These are phyloP conservation scores for Lasioglossum malachurum DNA, from an alignment of 2,888 invertebrate species.

Conservation along the genomic window DNA sequence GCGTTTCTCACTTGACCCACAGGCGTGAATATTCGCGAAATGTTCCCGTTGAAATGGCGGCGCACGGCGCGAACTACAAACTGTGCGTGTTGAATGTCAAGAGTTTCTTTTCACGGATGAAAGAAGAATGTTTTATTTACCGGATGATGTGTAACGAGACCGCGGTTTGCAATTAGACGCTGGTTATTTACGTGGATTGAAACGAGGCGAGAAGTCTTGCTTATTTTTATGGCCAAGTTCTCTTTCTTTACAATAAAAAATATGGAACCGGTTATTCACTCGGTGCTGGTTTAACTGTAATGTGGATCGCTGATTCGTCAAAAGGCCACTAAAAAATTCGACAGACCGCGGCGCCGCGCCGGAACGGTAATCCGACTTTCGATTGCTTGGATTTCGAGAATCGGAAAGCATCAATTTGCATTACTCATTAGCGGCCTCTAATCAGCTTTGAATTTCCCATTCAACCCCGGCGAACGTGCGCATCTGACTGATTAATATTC, in stretches of 20 bases:
- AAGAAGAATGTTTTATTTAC: neutral
- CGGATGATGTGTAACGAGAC: neutral
- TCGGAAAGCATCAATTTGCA: conserved; percentile 19
- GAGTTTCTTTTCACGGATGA: neutral
- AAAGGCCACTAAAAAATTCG: neutral
- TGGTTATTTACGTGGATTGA: neutral
- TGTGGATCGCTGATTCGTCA: neutral
- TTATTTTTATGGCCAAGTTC: neutral
- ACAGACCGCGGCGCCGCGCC: neutral
- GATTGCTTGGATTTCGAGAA: neutral
- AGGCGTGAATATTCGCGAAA: neutral
- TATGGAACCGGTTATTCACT: neutral
- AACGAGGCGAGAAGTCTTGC: neutral
- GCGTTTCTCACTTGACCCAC: neutral
- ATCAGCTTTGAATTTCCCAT: conserved; percentile 2
- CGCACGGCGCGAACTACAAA: neutral
- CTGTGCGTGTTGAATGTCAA: neutral
- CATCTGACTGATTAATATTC: conserved; percentile 37
- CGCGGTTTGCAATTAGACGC: neutral
- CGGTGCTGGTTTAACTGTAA: neutral
- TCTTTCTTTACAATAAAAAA: neutral
- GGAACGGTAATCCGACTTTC: neutral
- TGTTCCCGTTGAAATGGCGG: neutral
- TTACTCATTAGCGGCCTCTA: conserved; percentile 24
- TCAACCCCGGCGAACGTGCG: neutral